Evolutionary conservation across 2,888 invertebrate genomes (phyloP), one percentile per base, ranked within the genome.

Genomic region (Philonicus albiceps): DNA sequence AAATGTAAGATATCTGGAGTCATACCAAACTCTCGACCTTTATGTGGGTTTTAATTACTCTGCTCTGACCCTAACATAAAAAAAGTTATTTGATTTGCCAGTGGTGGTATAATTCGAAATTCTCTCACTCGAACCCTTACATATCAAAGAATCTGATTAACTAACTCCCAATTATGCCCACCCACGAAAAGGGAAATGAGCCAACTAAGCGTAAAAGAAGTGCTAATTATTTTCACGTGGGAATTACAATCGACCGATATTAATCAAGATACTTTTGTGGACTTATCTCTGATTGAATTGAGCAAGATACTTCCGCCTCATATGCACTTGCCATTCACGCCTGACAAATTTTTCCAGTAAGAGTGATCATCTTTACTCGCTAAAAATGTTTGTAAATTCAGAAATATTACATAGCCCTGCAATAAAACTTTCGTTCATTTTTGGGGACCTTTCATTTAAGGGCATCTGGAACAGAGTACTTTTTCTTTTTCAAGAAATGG

Each of bases 191-290:
- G 40, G 76, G 34, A 37, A 76, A 76, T 43, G 37, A 76, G 40
- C 76, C 37, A 34, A n/a, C 76, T 76, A 37, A 76, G 76, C 76
- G 76, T 76, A 76, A 76, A 76, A 76, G 11, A 76, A 43, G 76
- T 37, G 76, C 40, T 76, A 76, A 76, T 76, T 76, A 76, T 3
- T 43, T 34, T 22, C n/a, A 40, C 37, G 40, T 22, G 40, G 43
- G 40, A 22, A n/a, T 37, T n/a, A 8, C 13, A 34, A 4, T 34
- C 37, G n/a, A 7, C 40, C n/a, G 37, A 76, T 76, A 76, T 76
- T 37, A 40, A 76, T 34, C 76, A 76, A 76, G 30, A 76, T 43
- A 43, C 22, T 76, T 40, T 37, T 34, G 19, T 19, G 19, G 31
- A 16, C 19, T 37, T 19, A 31, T 74, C 74, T 74, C 37, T 40